Evolutionary conservation across 2,797 vertebrate genomes (phyloP).

Genomic region (Megalops cyprinoides): DNA sequence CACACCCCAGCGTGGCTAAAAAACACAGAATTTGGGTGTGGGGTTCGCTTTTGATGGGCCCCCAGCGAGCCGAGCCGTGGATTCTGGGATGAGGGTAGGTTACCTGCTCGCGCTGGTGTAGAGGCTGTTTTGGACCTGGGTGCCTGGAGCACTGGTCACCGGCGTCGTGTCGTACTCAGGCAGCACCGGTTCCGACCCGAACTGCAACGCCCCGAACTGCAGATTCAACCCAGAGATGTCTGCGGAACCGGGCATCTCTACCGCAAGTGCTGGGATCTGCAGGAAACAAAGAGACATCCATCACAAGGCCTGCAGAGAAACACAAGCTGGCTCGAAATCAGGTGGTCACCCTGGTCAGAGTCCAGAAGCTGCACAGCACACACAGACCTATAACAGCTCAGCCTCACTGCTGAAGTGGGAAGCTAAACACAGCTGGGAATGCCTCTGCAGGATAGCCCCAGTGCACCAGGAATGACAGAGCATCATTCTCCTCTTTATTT

Average conservation of each 20-base stretch:
- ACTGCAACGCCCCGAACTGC: slow-evolving; percentile 95
- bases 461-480: too few species aligned
- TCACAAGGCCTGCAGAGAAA: background rate
- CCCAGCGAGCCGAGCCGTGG: background rate
- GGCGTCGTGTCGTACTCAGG: slow-evolving; percentile 85
- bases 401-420: too few species aligned
- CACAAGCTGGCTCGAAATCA: background rate
- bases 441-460: too few species aligned
- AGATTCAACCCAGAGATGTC: slow-evolving; percentile 94
- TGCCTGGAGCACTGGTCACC: slow-evolving; percentile 61
- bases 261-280: slow-evolving; percentile 92
- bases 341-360: background rate
- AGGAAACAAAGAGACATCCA: background rate
- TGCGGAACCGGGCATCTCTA: slow-evolving; percentile 96
- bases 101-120: slow-evolving; percentile 92
- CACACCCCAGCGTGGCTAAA: too few species aligned
- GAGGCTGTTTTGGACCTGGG: slow-evolving; percentile 85
- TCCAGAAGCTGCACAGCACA: too few species aligned
- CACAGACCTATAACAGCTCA: too few species aligned
- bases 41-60: too few species aligned
- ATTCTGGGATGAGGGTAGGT: background rate
- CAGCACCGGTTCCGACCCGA: slow-evolving; percentile 94
- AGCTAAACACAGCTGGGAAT: too few species aligned
- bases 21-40: too few species aligned
- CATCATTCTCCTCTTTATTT: too few species aligned